Conservation (phyloP, 64 coral and sea anemone species). For the Dendronephthya gigantea region DNA sequence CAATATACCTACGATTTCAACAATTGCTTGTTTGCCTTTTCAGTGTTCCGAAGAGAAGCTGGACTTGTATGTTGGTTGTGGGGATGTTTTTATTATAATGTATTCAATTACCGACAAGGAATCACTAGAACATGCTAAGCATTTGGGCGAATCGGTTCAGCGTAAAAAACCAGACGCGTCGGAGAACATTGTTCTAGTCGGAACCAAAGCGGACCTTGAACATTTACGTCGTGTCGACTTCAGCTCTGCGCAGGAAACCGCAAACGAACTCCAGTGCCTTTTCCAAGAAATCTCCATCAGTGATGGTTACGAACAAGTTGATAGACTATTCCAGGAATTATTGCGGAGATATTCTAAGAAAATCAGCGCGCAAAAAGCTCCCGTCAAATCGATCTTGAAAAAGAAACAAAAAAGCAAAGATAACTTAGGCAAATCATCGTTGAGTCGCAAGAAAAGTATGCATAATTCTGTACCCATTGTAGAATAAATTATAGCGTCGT, state of each 20-base stretch:
- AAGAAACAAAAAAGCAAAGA: conserved; percentile 12
- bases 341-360: conserved; percentile 3
- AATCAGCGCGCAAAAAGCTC: not conserved
- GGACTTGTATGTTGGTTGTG: not conserved
- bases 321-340: conserved; percentile 8
- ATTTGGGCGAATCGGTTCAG: not conserved
- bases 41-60: conserved; percentile 8
- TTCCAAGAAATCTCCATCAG: conserved; percentile 3
- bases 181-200: not conserved
- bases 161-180: not conserved
- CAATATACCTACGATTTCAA: no score
- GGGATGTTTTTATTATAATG: conserved; percentile 14
- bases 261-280: not conserved
- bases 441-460: not conserved
- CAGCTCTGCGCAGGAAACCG: not conserved
- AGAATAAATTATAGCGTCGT: not conserved
- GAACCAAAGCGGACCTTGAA: not conserved
- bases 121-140: conserved; percentile 2
- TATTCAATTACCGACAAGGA: not conserved
- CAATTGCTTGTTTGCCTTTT: not conserved
- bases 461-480: not conserved
- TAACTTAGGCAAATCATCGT: no score
- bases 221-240: not conserved
- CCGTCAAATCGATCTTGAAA: not conserved
- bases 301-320: conserved; percentile 17